phyloP scores from a whole-genome alignment of 2,113 vertebrate species.

The Larimichthys crocea region DNA sequence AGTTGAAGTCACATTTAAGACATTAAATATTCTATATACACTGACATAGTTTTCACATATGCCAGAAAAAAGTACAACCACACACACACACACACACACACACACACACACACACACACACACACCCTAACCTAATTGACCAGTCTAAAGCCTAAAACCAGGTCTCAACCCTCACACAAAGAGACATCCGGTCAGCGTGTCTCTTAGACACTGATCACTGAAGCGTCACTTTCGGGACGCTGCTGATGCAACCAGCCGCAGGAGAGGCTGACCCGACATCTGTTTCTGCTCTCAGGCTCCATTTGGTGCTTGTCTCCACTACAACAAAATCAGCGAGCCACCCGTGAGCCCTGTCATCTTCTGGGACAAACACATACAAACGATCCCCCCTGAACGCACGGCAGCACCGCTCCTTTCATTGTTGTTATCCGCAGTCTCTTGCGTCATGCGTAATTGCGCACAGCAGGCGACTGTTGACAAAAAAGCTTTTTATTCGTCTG shows the following conservation, averaged over 20 bases:
- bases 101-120: neutral
- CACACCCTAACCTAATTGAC: neutral
- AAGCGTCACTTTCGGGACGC: conserved; percentile 9
- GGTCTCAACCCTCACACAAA: neutral
- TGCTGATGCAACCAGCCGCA: conserved; percentile 48
- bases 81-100: neutral
- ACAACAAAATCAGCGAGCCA: neutral
- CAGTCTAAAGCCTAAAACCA: accelerated
- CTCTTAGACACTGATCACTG: neutral
- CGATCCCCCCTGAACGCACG: conserved; percentile 9
- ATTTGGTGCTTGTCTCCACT: conserved; percentile 28
- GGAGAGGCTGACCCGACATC: conserved; percentile 60
- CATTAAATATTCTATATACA: no score
- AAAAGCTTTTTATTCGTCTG: conserved; percentile 14
- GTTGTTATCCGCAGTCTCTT: conserved; percentile 10
- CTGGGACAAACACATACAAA: conserved; percentile 13
- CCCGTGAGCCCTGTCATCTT: conserved; percentile 32
- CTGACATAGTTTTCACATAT: neutral
- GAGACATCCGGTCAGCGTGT: no score
- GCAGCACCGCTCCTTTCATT: conserved; percentile 3
- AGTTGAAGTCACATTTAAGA: no score
- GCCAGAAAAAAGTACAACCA: neutral
- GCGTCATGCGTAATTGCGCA: conserved; percentile 48
- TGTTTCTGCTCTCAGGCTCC: conserved; percentile 68
- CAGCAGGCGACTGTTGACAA: conserved; percentile 47